A percentile compares a stretch with the other conserved stretches of the same genome.
Conservation (phyloP, 2,797 vertebrate genomes). For the Centroberyx gerrardi region DNA sequence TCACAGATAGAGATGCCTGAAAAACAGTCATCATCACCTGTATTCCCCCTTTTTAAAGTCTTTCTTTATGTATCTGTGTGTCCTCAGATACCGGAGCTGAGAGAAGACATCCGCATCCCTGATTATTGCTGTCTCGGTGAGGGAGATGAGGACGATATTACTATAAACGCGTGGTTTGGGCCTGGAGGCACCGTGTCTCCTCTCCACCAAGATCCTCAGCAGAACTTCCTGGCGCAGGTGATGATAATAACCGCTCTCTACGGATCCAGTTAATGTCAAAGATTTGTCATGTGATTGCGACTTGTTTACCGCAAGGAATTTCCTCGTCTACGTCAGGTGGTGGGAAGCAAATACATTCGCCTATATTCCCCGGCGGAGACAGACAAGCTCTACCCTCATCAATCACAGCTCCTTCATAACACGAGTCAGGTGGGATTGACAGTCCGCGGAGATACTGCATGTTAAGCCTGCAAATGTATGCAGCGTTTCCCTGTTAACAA, state of each 20-base stretch:
- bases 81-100: constrained; percentile 93
- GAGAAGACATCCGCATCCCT: constrained; percentile 93
- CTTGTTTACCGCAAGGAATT: constrained; percentile 45
- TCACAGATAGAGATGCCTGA: too few species aligned
- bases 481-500: constrained; percentile 40
- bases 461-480: constrained; percentile 53
- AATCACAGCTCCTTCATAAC: constrained; percentile 93
- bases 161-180: constrained; percentile 97
- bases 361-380: constrained; percentile 91
- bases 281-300: constrained; percentile 19
- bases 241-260: constrained; percentile 1
- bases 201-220: constrained; percentile 97
- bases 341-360: constrained; percentile 95
- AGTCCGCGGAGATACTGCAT: constrained; percentile 34
- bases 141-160: constrained; percentile 94
- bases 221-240: constrained; percentile 97
- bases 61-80: constrained; percentile 1
- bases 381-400: constrained; percentile 93
- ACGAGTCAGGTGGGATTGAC: constrained; percentile 93
- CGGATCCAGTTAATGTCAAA: constrained; percentile 33
- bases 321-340: constrained; percentile 83
- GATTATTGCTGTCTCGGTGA: constrained; percentile 97
- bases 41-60: neutral
- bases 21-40: neutral
- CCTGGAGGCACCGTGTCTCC: constrained; percentile 94